Evolutionary conservation across 2,888 invertebrate genomes (phyloP), one percentile per base, ranked within the genome.

Genomic region (Tipula confusa): DNA sequence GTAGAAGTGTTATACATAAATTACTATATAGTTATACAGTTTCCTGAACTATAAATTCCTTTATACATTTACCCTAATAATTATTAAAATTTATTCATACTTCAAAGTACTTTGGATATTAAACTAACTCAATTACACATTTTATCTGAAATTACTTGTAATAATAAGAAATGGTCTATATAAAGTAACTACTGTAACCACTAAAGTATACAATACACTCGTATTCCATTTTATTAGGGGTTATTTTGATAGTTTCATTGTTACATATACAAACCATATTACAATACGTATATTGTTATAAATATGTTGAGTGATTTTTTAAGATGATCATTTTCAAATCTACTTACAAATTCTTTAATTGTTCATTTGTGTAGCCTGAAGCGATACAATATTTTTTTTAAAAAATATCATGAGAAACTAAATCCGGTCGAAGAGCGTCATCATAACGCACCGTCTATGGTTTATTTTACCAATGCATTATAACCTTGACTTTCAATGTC

Each of bases 271-370:
- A 64, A 18, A 24, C 64, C 24, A 9, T 43, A 15, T 4, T 64
- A 24, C 24, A 64, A 64, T 64, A 64, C 24, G 64, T 64, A n/a
- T n/a, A 64, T 64, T 64, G 64, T 64, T 64, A 24, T 7, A 64
- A 64, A 64, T n/a, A n/a, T 64, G 64, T 64, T 64, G 64, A 64
- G 11, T 64, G 64, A 64, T 64, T 64, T 64, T 24, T 64, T 64
- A 64, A 64, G 64, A 64, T 64, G 64, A 64, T 64, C 64, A 64
- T 64, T 64, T 64, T 64, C 64, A 64, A 64, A 64, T 64, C 64
- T 24, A 64, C 64, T 64, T 64, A 64, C 18, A 1, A 64, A 24
- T 64, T 64, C 64, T 64, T 64, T 64, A 64, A 64, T 64, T 64
- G 64, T 64, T 64, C 64, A 64, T 64, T 64, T 64, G 9, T 64